Evolutionary conservation across 2,113 vertebrate species (phyloP).

Genomic region (Papio anubis): DNA sequence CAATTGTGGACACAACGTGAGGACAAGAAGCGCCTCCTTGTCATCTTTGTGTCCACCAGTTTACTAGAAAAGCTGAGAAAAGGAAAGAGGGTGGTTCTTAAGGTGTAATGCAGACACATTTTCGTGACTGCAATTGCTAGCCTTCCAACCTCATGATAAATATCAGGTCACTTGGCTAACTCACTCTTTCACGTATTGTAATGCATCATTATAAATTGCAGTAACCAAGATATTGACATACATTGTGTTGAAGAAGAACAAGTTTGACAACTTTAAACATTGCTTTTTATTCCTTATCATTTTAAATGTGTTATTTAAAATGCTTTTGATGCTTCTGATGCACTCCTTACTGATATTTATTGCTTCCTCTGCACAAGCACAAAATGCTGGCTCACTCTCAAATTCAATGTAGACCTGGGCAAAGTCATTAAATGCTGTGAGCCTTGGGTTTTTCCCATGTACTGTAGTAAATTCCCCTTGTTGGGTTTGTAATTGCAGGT

Average conservation of each 20-base stretch:
- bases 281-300: slow-evolving; percentile 6
- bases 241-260: neutral
- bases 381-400: slow-evolving; percentile 33
- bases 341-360: neutral
- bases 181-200: neutral
- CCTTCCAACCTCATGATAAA: neutral
- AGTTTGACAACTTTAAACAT: neutral
- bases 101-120: neutral
- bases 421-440: neutral
- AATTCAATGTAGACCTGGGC: neutral
- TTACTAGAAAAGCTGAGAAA: neutral
- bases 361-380: neutral
- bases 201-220: neutral
- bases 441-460: neutral
- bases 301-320: neutral
- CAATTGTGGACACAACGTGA: neutral
- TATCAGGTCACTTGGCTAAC: neutral
- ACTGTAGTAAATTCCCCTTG: slow-evolving; percentile 28
- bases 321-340: neutral
- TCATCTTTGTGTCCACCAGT: neutral
- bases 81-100: neutral
- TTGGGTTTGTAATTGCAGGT: slow-evolving; percentile 45
- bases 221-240: neutral
- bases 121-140: neutral
- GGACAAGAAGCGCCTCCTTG: neutral